These are phyloP conservation scores for Leptinotarsa rubiginosa DNA, from an alignment of 2,888 invertebrate genomes.

Conservation along the genomic window DNA sequence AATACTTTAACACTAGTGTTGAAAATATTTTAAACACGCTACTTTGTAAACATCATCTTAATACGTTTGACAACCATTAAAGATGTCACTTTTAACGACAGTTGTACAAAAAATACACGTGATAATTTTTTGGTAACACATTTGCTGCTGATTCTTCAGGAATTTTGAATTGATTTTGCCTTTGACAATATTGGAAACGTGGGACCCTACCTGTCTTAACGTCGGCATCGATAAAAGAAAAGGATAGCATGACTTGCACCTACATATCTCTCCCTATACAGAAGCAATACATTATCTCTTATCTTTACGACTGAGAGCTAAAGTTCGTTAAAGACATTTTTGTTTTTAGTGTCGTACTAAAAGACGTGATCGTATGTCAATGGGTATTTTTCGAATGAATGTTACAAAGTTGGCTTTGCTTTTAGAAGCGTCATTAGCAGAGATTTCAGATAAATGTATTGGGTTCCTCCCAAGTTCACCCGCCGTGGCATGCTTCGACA, in stretches of 20 bases:
- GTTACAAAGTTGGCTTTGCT: slow-evolving; percentile 13
- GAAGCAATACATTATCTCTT: slow-evolving; percentile 45
- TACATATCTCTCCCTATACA: slow-evolving; percentile 39
- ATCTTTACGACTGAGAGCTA: slow-evolving; percentile 44
- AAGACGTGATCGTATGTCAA: slow-evolving; percentile 18
- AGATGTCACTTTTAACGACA: too few species aligned
- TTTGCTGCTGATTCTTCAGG: too few species aligned
- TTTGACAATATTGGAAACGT: neutral
- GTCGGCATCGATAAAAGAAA: slow-evolving; percentile 38
- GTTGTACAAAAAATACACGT: too few species aligned
- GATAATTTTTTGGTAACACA: too few species aligned
- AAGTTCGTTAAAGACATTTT: slow-evolving; percentile 44
- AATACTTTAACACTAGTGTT: too few species aligned
- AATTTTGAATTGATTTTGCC: neutral
- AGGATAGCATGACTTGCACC: slow-evolving; percentile 34
- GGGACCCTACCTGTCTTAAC: slow-evolving; percentile 9
- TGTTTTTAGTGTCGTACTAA: slow-evolving; percentile 26
- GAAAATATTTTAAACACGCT: too few species aligned
- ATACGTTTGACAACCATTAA: too few species aligned
- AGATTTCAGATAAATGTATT: slow-evolving; percentile 13
- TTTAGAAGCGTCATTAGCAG: slow-evolving; percentile 13
- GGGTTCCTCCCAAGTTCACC: neutral
- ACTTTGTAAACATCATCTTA: too few species aligned
- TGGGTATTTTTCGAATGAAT: slow-evolving; percentile 15
- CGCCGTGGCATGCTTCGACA: neutral